Evolutionary conservation across 2,113 vertebrate genomes (phyloP).

Genomic region (Pandion haliaetus): DNA sequence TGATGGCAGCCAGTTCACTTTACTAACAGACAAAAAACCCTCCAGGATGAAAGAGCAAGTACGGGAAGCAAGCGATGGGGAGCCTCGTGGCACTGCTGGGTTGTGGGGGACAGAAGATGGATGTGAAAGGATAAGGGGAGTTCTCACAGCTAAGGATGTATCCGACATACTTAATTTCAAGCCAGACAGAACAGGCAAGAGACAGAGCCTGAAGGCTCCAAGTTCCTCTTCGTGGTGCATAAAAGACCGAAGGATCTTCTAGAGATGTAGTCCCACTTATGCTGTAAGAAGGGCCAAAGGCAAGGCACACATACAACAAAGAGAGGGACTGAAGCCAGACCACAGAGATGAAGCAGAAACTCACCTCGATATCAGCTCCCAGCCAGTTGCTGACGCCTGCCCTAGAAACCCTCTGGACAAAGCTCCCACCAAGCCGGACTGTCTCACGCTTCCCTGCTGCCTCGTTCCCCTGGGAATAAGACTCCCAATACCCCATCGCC

Average conservation of each 20-base stretch:
- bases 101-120: background rate
- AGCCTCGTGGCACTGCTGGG: background rate
- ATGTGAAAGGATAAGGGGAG: background rate
- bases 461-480: background rate
- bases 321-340: background rate
- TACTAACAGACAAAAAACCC: background rate
- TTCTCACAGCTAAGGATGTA: background rate
- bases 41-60: background rate
- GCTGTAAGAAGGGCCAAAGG: background rate
- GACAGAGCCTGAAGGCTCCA: background rate
- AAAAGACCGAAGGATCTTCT: background rate
- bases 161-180: background rate
- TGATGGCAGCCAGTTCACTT: background rate
- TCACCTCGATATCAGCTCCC: constrained; percentile 28
- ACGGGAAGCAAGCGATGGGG: background rate
- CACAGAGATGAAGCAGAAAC: background rate
- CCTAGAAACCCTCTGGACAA: background rate
- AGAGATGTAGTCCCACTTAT: background rate
- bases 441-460: background rate
- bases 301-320: background rate
- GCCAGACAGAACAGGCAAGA: background rate
- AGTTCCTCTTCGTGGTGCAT: background rate
- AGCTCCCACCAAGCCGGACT: background rate
- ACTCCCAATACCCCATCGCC: background rate
- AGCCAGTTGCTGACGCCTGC: background rate